A percentile compares a stretch with the other conserved stretches of the same genome.
phyloP scores from a whole-genome alignment of 2,888 invertebrate genomes.

The Octonoba sinensis region DNA sequence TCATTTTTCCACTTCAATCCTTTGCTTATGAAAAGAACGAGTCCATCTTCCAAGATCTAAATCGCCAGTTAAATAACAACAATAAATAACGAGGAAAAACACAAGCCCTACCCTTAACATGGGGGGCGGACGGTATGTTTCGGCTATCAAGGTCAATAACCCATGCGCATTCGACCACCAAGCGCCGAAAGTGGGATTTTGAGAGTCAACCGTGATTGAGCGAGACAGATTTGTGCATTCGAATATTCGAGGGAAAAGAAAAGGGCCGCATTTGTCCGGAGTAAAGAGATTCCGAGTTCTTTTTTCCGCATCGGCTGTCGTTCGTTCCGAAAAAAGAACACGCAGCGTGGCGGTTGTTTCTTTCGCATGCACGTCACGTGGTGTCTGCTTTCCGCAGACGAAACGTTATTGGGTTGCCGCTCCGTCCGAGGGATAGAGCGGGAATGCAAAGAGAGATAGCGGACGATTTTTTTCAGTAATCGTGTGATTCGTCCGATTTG shows the following conservation, averaged over 20 bases:
- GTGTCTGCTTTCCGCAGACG: constrained; percentile 57
- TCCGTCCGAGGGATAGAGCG: not conserved
- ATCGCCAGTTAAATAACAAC: no score
- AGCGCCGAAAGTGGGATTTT: constrained; percentile 21
- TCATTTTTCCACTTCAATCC: constrained; percentile 44
- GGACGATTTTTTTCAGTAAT: not conserved
- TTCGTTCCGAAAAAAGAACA: no score
- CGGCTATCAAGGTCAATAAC: constrained; percentile 56
- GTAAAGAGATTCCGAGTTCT: no score
- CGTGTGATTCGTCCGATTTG: no score
- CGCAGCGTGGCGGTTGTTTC: constrained; percentile 18
- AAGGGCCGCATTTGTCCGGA: no score
- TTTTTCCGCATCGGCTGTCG: no score
- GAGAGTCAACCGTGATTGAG: constrained; percentile 33
- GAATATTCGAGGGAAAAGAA: no score
- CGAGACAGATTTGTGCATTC: not conserved
- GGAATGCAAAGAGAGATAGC: constrained; percentile 1
- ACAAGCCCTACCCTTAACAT: no score
- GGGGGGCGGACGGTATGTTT: no score
- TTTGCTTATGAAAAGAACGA: constrained; percentile 15
- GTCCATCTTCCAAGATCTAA: no score
- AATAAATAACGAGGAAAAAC: no score
- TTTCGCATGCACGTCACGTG: constrained; percentile 34
- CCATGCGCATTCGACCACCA: constrained; percentile 17
- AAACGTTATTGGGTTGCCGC: constrained; percentile 9